phyloP scores from a whole-genome alignment of 2,113 vertebrate genomes.

The Tetrao urogallus region DNA sequence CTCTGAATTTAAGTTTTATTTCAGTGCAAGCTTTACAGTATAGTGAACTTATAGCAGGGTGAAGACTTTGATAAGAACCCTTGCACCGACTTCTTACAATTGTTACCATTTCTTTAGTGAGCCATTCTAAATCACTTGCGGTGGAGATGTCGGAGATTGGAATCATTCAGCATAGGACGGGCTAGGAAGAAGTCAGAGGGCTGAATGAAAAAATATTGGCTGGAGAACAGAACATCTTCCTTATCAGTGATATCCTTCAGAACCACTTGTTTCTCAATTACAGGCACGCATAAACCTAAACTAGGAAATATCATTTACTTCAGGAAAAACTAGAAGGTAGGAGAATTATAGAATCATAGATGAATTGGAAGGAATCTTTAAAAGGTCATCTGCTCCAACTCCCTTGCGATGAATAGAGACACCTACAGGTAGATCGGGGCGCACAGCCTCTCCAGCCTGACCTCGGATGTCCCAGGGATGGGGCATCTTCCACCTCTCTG shows the following conservation, averaged over 20 bases:
- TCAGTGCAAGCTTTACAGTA: background rate
- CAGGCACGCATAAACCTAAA: background rate
- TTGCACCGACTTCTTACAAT: background rate
- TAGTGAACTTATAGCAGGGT: background rate
- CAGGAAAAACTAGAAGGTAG: background rate
- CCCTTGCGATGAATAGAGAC: too few relatives aligned
- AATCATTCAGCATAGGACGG: background rate
- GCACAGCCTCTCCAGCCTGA: too few relatives aligned
- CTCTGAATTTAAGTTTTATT: conserved; percentile 34
- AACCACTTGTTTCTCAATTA: background rate
- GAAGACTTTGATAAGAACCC: background rate
- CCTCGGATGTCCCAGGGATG: too few relatives aligned
- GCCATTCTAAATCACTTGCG: background rate
- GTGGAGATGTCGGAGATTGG: background rate
- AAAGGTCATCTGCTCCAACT: too few relatives aligned
- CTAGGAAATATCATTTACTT: background rate
- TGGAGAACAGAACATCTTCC: background rate
- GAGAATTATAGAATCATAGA: background rate
- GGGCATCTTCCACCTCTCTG: too few relatives aligned
- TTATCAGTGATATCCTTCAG: background rate
- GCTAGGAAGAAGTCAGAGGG: background rate
- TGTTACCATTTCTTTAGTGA: background rate
- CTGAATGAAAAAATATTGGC: background rate
- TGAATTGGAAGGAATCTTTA: too few relatives aligned
- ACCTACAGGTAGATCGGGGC: too few relatives aligned